Evolutionary conservation across 2,888 invertebrate species (phyloP).

Genomic region (Suillia variegata): DNA sequence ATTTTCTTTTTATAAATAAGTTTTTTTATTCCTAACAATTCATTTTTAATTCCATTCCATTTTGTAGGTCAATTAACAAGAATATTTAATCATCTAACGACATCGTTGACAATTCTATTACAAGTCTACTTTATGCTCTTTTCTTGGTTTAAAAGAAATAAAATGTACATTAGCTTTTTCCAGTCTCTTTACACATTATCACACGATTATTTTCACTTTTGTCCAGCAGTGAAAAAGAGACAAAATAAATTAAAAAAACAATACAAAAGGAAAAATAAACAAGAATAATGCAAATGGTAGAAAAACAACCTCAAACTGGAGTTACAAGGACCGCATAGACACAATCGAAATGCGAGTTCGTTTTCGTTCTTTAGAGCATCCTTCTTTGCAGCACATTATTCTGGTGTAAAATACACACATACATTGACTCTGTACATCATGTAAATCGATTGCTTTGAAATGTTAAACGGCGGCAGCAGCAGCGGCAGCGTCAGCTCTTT

Average conservation of each 20-base stretch:
- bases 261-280: neutral
- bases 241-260: constrained; percentile 8
- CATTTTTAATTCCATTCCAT: no score
- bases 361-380: neutral
- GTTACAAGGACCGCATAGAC: neutral
- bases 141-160: no score
- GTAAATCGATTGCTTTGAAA: no score
- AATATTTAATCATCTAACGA: no score
- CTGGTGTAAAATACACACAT: constrained; percentile 12
- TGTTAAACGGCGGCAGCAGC: constrained; percentile 39
- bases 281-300: constrained; percentile 9
- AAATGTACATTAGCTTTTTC: no score
- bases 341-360: neutral
- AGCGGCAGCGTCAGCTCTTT: neutral
- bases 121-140: no score
- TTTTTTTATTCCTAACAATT: no score
- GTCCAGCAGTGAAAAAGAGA: neutral
- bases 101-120: no score
- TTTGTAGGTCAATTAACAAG: no score
- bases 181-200: constrained; percentile 2
- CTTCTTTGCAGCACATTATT: neutral
- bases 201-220: neutral
- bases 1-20: no score
- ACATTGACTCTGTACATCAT: no score
- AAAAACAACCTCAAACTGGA: neutral